Conservation (phyloP, 2,797 vertebrate genomes). For the Danio choprae region DNA sequence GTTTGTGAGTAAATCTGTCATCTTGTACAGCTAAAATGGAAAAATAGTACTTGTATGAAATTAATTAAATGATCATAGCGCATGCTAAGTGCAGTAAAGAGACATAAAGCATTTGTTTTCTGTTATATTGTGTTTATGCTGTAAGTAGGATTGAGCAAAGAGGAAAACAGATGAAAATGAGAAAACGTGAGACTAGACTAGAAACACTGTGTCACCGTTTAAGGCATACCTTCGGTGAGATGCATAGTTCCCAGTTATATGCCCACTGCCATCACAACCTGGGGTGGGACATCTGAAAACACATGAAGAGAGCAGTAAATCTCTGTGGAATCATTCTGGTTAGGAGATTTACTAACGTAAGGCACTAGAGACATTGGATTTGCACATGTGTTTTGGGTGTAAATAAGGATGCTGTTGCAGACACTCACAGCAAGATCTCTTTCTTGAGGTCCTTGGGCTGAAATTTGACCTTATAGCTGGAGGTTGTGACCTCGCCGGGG, state of each 20-base stretch:
- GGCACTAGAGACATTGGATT: background rate
- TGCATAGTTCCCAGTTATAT: slow-evolving; percentile 99
- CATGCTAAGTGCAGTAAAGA: slow-evolving; percentile 30
- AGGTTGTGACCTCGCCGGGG: slow-evolving; percentile 94
- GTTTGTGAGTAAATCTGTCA: background rate
- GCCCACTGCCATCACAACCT: slow-evolving; percentile 98
- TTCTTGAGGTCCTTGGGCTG: slow-evolving; percentile 97
- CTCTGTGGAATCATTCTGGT: background rate
- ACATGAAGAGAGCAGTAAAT: slow-evolving; percentile 58
- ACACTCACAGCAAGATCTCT: slow-evolving; percentile 94
- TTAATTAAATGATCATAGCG: background rate
- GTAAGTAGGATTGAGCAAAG: slow-evolving; percentile 21
- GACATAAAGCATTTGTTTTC: slow-evolving; percentile 1
- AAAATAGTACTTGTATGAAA: background rate
- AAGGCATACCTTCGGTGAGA: slow-evolving; percentile 93
- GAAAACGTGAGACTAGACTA: slow-evolving; percentile 39
- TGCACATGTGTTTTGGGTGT: background rate
- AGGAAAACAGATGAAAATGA: slow-evolving; percentile 27
- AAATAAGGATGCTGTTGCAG: background rate
- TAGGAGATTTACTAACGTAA: background rate
- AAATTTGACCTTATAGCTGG: slow-evolving; percentile 94
- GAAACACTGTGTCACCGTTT: slow-evolving; percentile 12
- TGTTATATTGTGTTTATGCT: slow-evolving; percentile 7
- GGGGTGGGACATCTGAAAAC: slow-evolving; percentile 92
- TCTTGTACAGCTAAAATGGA: background rate